These are phyloP conservation scores for Monodelphis domestica DNA, from an alignment of 2,797 vertebrate species.

Conservation along the genomic window DNA sequence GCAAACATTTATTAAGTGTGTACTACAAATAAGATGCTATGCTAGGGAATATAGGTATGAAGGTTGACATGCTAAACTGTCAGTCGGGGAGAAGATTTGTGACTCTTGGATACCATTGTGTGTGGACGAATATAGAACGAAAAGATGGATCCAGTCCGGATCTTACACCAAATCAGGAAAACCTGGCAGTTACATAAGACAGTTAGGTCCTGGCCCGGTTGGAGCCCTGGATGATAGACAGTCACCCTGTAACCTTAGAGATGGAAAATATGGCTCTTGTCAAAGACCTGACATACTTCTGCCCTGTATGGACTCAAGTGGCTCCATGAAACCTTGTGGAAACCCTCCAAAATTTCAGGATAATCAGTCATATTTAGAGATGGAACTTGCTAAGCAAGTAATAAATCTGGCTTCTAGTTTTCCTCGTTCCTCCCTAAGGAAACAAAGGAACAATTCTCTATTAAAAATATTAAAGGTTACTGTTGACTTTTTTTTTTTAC, in stretches of 20 bases:
- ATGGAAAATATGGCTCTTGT: conserved; percentile 21
- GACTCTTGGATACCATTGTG: not conserved
- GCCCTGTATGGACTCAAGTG: conserved; percentile 12
- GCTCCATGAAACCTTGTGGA: conserved; percentile 37
- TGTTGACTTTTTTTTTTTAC: not conserved
- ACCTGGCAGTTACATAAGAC: not conserved
- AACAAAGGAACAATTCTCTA: conserved; percentile 45
- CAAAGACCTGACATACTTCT: conserved; percentile 16
- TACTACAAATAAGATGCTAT: not conserved
- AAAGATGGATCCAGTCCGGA: not conserved
- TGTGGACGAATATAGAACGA: not conserved
- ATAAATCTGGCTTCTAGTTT: conserved; percentile 8
- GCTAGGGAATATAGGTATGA: not conserved
- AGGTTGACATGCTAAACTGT: not conserved
- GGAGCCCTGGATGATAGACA: conserved; percentile 15
- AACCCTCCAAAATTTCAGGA: conserved; percentile 43
- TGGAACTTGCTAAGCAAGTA: not conserved
- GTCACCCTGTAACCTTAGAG: conserved; percentile 46
- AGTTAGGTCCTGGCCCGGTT: not conserved
- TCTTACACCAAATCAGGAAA: not conserved
- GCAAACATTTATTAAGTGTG: not conserved
- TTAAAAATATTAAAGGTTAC: conserved; percentile 46
- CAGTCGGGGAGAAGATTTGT: not conserved
- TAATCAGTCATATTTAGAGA: conserved; percentile 5
- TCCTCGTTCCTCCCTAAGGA: conserved; percentile 26